phyloP scores from a whole-genome alignment of 2,888 invertebrate species.

The Diarsia dahlii region DNA sequence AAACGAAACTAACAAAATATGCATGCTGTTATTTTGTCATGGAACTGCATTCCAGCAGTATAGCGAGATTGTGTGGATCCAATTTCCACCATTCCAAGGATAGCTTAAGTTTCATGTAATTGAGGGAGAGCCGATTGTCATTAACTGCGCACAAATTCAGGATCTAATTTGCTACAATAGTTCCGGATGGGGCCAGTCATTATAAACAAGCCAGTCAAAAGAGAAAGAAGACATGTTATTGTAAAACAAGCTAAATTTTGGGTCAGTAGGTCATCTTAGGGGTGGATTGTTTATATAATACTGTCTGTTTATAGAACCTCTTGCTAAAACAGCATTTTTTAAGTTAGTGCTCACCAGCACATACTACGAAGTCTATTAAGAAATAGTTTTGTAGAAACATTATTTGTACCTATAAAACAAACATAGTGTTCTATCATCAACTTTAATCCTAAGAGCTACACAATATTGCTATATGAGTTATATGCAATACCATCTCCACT shows the following conservation, averaged over 20 bases:
- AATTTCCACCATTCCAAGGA: not conserved
- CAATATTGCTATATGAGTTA: not conserved
- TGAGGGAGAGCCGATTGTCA: no score
- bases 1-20: not conserved
- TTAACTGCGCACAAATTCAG: no score
- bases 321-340: not conserved
- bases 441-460: not conserved
- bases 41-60: no score
- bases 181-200: no score
- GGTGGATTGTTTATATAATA: not conserved
- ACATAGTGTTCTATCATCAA: not conserved
- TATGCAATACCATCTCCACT: not conserved
- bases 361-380: not conserved
- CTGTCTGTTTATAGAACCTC: not conserved
- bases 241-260: not conserved
- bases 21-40: not conserved
- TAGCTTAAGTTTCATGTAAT: no score
- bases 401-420: not conserved
- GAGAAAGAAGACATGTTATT: not conserved
- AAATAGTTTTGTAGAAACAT: not conserved
- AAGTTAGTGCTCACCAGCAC: not conserved
- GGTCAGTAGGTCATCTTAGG: no score
- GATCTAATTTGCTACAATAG: no score
- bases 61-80: no score
- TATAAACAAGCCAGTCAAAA: no score